These are phyloP conservation scores for Callionymus lyra DNA, from an alignment of 2,113 vertebrate species.

Conservation along the genomic window DNA sequence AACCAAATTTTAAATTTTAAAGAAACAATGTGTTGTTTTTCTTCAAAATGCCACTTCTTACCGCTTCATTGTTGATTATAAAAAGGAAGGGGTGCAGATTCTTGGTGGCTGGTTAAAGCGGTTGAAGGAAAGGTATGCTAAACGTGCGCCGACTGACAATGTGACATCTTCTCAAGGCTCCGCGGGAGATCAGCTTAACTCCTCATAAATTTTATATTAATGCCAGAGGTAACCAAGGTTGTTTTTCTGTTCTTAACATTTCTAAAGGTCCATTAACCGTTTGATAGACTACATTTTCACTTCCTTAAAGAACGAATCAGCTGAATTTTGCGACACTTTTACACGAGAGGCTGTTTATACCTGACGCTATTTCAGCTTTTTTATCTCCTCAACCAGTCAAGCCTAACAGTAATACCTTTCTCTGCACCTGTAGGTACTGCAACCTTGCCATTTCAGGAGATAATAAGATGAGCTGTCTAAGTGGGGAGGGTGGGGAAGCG, in stretches of 20 bases:
- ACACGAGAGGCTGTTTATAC: constrained; percentile 47
- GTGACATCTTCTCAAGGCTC: constrained; percentile 54
- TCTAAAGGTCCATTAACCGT: constrained; percentile 53
- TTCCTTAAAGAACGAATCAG: constrained; percentile 36
- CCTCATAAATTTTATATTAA: constrained; percentile 67
- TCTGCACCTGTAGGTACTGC: constrained; percentile 53
- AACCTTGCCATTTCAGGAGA: constrained; percentile 50
- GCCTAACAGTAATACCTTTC: constrained; percentile 43
- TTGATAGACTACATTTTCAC: constrained; percentile 41
- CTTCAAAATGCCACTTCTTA: no score
- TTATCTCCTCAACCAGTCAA: not conserved
- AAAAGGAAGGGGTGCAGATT: constrained; percentile 37
- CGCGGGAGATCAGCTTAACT: constrained; percentile 53
- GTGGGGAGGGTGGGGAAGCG: constrained; percentile 7
- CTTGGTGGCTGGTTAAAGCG: constrained; percentile 29
- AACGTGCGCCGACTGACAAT: constrained; percentile 64
- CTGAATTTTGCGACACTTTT: constrained; percentile 29
- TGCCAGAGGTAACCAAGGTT: constrained; percentile 58
- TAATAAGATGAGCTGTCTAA: constrained; percentile 52
- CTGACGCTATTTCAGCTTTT: constrained; percentile 30
- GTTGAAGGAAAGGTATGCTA: constrained; percentile 56
- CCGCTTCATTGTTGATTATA: constrained; percentile 3
- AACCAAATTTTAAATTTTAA: no score
- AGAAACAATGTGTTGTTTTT: no score
- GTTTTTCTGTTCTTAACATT: constrained; percentile 53